A percentile compares a stretch with the other conserved stretches of the same genome.
Evolutionary conservation across 2,888 invertebrate genomes (phyloP).

Genomic region (Cosmia pyralina): DNA sequence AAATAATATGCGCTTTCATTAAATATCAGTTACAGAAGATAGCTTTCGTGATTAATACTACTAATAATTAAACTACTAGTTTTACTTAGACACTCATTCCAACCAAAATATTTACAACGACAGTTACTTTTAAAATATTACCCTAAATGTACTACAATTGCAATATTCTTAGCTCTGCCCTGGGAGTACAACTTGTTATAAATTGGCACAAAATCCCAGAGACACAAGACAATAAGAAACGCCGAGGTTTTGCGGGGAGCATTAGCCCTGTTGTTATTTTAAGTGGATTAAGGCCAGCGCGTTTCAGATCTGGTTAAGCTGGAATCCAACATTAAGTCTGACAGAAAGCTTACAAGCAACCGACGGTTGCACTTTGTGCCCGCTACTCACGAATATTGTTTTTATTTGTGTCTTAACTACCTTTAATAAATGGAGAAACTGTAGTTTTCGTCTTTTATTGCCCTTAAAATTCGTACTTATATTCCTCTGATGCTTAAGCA

Average conservation of each 20-base stretch:
- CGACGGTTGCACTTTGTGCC: constrained; percentile 80
- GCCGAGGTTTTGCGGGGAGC: constrained; percentile 74
- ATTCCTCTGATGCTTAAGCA: background rate
- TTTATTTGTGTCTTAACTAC: constrained; percentile 41
- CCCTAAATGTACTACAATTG: constrained; percentile 39
- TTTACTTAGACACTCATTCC: too few relatives aligned
- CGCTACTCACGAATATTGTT: constrained; percentile 58
- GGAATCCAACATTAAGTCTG: constrained; percentile 85
- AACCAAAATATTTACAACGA: background rate
- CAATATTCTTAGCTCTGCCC: constrained; percentile 42
- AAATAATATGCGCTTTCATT: background rate
- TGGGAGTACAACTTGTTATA: constrained; percentile 70
- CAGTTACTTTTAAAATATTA: constrained; percentile 4
- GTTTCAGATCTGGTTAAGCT: constrained; percentile 88
- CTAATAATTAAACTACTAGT: too few relatives aligned
- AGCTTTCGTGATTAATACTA: background rate
- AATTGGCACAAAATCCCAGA: constrained; percentile 79
- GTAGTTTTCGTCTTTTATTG: constrained; percentile 28
- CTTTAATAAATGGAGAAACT: constrained; percentile 36
- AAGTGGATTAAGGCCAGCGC: constrained; percentile 89
- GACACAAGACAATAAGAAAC: constrained; percentile 82
- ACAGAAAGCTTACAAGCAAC: constrained; percentile 79
- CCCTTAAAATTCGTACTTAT: background rate
- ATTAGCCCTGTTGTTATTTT: constrained; percentile 87
- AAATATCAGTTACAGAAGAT: background rate